These are phyloP conservation scores for Danio tinwini DNA, from an alignment of 2,797 vertebrate genomes.

Conservation along the genomic window DNA sequence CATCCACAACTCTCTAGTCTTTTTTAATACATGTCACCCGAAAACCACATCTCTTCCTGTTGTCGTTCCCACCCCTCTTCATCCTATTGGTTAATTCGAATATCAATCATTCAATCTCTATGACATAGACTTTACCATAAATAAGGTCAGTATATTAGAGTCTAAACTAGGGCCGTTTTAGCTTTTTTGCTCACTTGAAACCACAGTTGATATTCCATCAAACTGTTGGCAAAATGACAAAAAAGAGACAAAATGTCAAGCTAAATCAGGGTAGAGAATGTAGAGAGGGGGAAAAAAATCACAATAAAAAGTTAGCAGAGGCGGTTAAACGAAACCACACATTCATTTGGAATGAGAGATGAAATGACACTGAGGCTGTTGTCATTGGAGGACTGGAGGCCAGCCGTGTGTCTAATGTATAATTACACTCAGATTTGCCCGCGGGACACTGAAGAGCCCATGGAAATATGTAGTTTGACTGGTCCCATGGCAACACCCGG, in stretches of 20 bases:
- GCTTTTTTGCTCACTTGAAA: neutral
- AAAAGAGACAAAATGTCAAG: neutral
- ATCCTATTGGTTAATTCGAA: no score
- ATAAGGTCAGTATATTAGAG: no score
- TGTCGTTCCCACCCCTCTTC: no score
- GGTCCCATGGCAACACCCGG: slow-evolving; percentile 59
- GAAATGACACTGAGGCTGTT: slow-evolving; percentile 41
- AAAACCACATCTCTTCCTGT: no score
- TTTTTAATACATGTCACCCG: no score
- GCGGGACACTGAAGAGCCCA: slow-evolving; percentile 41
- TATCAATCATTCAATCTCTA: no score
- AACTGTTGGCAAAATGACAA: no score
- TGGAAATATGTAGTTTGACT: slow-evolving; percentile 62
- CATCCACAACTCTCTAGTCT: no score
- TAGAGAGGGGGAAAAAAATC: no score
- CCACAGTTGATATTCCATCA: neutral
- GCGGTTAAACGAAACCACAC: slow-evolving; percentile 31
- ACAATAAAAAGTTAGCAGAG: neutral
- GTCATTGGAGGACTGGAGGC: slow-evolving; percentile 35
- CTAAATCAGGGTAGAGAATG: neutral
- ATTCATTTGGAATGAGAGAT: slow-evolving; percentile 18
- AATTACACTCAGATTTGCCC: slow-evolving; percentile 56
- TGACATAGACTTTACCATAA: no score
- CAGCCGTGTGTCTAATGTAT: slow-evolving; percentile 53
- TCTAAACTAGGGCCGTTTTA: neutral